Evolutionary conservation across 2,888 invertebrate species (phyloP), one percentile per base, ranked within the genome.

Genomic region (Drosophila multiciliata): DNA sequence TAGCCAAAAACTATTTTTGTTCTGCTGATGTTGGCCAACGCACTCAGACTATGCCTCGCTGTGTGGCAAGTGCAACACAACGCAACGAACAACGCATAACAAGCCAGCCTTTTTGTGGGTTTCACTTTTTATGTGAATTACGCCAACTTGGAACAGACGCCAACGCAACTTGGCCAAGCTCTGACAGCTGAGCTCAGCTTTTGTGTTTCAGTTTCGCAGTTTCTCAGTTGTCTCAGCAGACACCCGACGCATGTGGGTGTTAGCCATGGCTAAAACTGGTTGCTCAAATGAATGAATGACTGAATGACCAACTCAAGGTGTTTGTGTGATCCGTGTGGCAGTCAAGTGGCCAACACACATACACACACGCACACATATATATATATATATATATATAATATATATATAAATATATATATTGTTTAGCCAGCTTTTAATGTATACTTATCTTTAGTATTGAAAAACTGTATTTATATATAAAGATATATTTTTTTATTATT

Each of bases 251-350:
- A 66, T 72, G 78, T 78, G 81, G 81, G 78, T 48, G 77, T 60
- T 29, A 74, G 75, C 75, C 76, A 79, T 57, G 71, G 76, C 63
- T 66, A 50, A 66, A 76, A 77, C 80, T 80, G 77, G 77, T 80
- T 78, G 49, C 32, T 53, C 23, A 15, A 45, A 45, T 23, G 1
- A 48, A 53, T 58, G 49, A 20, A 48, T n/a, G n/a, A 32, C 70
- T 63, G 35, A 11, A 53, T 38, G 26, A 35, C 61, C 40, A 33
- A 15, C 52, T 77, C 77, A 80, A 76, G 80, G 80, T 66, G 78
- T 60, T 55, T 23, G 36, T 42, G 40, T 53, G 36, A n/a, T 55
- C 54, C 54, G 54, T 35, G 72, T 32, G 61, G 26, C 48, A 48
- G 73, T 49, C 42, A 59, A 68, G 57, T 49, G 58, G 58, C 29